Conservation (phyloP, 2,113 vertebrate genomes). For the Zosterops hypoxanthus region DNA sequence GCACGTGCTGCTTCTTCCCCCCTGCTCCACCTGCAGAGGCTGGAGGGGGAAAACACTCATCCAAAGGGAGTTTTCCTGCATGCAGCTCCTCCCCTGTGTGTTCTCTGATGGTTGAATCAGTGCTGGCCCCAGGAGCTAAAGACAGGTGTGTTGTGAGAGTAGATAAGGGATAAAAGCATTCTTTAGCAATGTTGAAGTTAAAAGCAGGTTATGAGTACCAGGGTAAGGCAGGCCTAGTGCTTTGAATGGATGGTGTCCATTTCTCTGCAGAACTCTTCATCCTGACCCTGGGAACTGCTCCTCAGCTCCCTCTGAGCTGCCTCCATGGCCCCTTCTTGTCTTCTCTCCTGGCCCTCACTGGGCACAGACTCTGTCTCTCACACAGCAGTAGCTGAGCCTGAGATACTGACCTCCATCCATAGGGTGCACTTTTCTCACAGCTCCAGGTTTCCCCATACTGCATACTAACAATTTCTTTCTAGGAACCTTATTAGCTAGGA, state of each 20-base stretch:
- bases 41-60: neutral
- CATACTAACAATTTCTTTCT: neutral
- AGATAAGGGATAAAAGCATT: neutral
- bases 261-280: neutral
- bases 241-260: neutral
- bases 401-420: neutral
- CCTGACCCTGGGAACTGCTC: neutral
- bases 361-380: neutral
- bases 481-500: neutral
- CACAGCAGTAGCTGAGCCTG: neutral
- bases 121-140: neutral
- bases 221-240: neutral
- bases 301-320: neutral
- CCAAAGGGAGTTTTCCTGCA: neutral
- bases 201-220: neutral
- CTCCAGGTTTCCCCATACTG: neutral
- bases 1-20: fast-evolving
- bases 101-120: fast-evolving
- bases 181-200: neutral
- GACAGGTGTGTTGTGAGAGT: neutral
- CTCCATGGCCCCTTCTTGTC: neutral
- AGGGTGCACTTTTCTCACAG: neutral
- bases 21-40: fast-evolving
- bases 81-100: fast-evolving
- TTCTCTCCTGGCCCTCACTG: neutral